A percentile compares a stretch with the other conserved stretches of the same genome.
phyloP scores from a whole-genome alignment of 2,888 invertebrate species.

The Nemotelus pantherinus region DNA sequence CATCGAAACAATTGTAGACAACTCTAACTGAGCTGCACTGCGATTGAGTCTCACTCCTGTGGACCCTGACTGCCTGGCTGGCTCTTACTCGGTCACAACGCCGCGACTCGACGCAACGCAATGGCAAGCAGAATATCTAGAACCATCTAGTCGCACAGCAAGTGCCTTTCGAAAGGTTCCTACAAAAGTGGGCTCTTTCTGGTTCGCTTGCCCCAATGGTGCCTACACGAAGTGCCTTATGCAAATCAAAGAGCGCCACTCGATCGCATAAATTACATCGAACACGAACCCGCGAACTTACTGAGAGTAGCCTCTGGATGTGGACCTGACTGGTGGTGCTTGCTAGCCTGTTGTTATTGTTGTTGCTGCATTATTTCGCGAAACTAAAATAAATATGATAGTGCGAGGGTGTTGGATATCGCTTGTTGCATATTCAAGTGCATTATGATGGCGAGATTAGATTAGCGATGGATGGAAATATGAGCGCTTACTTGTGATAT shows the following conservation, averaged over 20 bases:
- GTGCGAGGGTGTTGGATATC: constrained; percentile 12
- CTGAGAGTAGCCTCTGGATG: not conserved
- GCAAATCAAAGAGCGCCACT: constrained; percentile 19
- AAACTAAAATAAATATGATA: not conserved
- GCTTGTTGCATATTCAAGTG: constrained; percentile 7
- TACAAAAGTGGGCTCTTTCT: not conserved
- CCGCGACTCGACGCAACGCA: too few species aligned
- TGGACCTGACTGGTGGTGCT: too few species aligned
- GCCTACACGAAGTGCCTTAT: constrained; percentile 16
- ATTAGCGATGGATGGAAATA: not conserved
- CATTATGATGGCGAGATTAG: not conserved
- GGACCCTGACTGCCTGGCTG: too few species aligned
- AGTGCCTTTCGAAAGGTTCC: not conserved
- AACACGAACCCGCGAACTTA: not conserved
- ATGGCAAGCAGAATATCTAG: not conserved
- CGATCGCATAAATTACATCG: constrained; percentile 1
- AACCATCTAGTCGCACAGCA: not conserved
- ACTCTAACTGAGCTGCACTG: not conserved
- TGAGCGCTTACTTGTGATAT: too few species aligned
- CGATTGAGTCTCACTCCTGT: not conserved
- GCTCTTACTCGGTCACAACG: too few species aligned
- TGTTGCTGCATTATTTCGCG: too few species aligned
- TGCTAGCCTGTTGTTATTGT: too few species aligned
- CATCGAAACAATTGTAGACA: not conserved
- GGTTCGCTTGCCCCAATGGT: not conserved